These are phyloP conservation scores for Dunckerocampus dactyliophorus DNA, from an alignment of 2,113 vertebrate genomes.

Conservation along the genomic window DNA sequence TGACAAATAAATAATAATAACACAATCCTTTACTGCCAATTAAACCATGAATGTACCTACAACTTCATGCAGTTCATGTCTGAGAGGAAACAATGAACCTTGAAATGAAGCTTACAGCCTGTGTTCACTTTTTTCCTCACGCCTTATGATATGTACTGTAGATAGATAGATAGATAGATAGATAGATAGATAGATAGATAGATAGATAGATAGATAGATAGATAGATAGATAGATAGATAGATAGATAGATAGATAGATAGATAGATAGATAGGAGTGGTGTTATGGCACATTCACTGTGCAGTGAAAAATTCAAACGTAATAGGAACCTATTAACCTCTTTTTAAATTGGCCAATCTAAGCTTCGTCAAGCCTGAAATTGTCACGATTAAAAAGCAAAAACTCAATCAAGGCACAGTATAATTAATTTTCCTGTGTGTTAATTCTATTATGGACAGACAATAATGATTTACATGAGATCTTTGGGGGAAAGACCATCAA, in stretches of 20 bases:
- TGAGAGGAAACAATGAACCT: slow-evolving; percentile 47
- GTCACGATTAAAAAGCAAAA: slow-evolving; percentile 72
- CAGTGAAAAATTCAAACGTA: slow-evolving; percentile 55
- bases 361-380: slow-evolving; percentile 78
- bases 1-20: slow-evolving; percentile 54
- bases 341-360: slow-evolving; percentile 71
- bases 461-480: slow-evolving; percentile 55
- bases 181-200: neutral
- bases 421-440: slow-evolving; percentile 72
- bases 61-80: slow-evolving; percentile 37
- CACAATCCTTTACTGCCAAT: slow-evolving; percentile 46
- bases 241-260: neutral
- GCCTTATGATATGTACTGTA: neutral
- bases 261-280: slow-evolving; percentile 5
- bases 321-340: slow-evolving; percentile 71
- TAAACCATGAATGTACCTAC: slow-evolving; percentile 52
- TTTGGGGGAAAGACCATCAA: slow-evolving; percentile 39
- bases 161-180: neutral
- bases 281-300: slow-evolving; percentile 39
- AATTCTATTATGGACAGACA: slow-evolving; percentile 61
- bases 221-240: neutral
- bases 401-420: slow-evolving; percentile 63
- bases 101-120: slow-evolving; percentile 35
- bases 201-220: neutral
- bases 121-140: neutral